phyloP scores from a whole-genome alignment of 2,888 invertebrate genomes.

The Macropis europaea region DNA sequence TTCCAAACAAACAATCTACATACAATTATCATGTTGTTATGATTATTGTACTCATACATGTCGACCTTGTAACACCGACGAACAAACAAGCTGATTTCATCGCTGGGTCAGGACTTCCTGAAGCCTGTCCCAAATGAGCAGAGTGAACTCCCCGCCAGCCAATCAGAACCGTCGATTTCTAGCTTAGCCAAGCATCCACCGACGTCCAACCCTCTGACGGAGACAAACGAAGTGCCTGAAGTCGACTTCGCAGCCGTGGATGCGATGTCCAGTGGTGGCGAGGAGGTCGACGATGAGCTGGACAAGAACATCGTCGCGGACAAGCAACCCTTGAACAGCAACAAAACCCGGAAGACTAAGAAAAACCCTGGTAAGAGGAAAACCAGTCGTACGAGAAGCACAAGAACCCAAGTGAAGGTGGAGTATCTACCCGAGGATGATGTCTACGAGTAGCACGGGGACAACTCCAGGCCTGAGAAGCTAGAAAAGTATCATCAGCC shows the following conservation, averaged over 20 bases:
- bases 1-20: constrained; percentile 2
- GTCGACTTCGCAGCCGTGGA: constrained; percentile 1
- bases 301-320: constrained; percentile 41
- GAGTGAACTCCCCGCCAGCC: constrained; percentile 66
- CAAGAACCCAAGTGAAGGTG: no score
- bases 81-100: no score
- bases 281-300: not conserved
- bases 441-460: no score
- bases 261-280: constrained; percentile 17
- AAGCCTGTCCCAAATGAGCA: constrained; percentile 20
- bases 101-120: constrained; percentile 42
- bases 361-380: constrained; percentile 6
- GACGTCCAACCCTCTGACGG: constrained; percentile 32
- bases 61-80: constrained; percentile 2
- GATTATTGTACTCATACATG: not conserved
- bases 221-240: constrained; percentile 32
- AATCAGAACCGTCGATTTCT: constrained; percentile 78
- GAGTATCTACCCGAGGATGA: no score
- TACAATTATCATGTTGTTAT: not conserved
- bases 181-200: constrained; percentile 72
- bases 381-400: constrained; percentile 4
- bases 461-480: no score
- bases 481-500: no score
- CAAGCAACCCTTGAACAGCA: constrained; percentile 19
- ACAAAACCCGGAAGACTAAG: constrained; percentile 30